A percentile compares a stretch with the other conserved stretches of the same genome.
Conservation (phyloP, 2,888 invertebrate species). For the Mimachlamys varia region DNA sequence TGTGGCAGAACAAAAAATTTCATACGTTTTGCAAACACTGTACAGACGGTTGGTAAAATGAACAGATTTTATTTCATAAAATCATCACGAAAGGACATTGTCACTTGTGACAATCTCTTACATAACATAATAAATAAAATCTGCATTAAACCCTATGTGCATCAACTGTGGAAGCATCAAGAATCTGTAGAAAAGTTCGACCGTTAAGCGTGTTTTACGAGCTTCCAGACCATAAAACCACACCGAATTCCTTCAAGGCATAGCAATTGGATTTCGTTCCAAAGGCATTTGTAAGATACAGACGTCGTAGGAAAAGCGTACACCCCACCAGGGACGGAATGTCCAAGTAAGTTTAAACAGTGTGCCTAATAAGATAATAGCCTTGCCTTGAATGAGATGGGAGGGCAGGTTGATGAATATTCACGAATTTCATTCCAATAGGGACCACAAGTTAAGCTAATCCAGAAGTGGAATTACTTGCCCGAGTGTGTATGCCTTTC, state of each 20-base stretch:
- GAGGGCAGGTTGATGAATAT: conserved; percentile 53
- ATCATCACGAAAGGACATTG: not conserved
- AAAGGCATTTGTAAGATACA: conserved; percentile 32
- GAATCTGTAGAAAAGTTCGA: not conserved
- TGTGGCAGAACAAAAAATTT: no score
- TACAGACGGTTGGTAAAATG: not conserved
- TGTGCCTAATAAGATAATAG: conserved; percentile 55
- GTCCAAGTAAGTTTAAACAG: conserved; percentile 54
- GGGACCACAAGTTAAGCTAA: conserved; percentile 54
- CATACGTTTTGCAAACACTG: not conserved
- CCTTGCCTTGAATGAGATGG: conserved; percentile 42
- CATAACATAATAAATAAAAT: not conserved
- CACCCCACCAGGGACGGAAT: conserved; percentile 48
- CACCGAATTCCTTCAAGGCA: not conserved
- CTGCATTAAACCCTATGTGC: not conserved
- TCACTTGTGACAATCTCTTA: not conserved
- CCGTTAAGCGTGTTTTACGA: not conserved
- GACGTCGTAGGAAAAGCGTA: conserved; percentile 45
- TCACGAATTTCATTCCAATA: conserved; percentile 51
- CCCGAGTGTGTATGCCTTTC: conserved; percentile 50
- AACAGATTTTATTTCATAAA: not conserved
- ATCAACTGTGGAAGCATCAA: not conserved
- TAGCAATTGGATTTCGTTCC: conserved; percentile 15
- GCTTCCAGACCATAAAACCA: not conserved
- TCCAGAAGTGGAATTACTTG: conserved; percentile 56